A percentile compares a stretch with the other conserved stretches of the same genome.
These are phyloP conservation scores for Rhinogobius similis DNA, from an alignment of 2,113 vertebrate species.

Conservation along the genomic window DNA sequence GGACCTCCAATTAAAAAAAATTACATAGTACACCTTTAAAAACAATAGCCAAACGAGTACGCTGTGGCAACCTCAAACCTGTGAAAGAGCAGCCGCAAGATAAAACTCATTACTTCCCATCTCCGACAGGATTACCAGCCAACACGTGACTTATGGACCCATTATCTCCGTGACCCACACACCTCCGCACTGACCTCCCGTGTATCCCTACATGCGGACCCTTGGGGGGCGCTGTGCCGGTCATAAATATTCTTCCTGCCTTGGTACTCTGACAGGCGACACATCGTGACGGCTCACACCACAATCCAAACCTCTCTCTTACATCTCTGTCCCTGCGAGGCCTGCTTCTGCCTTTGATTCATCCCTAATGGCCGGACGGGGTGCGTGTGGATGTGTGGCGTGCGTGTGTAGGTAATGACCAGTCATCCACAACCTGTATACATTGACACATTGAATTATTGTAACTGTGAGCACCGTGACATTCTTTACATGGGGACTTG, in stretches of 20 bases:
- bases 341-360: slow-evolving; percentile 39
- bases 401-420: slow-evolving; percentile 16
- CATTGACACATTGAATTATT: slow-evolving; percentile 29
- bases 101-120: not conserved
- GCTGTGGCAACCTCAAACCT: not conserved
- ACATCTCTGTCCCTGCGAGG: slow-evolving; percentile 24
- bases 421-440: slow-evolving; percentile 4
- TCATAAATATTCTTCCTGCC: slow-evolving; percentile 53
- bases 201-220: slow-evolving; percentile 24
- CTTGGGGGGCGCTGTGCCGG: slow-evolving; percentile 38
- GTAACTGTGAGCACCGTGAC: slow-evolving; percentile 4
- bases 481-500: slow-evolving; percentile 14
- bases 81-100: not conserved
- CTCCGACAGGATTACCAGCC: slow-evolving; percentile 5
- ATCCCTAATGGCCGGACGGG: slow-evolving; percentile 12
- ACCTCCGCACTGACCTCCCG: slow-evolving; percentile 42
- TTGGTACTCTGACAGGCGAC: slow-evolving; percentile 28
- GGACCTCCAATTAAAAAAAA: not conserved
- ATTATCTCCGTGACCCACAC: slow-evolving; percentile 5
- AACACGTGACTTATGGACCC: slow-evolving; percentile 32
- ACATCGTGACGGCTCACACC: slow-evolving; percentile 46
- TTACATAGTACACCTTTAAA: not conserved
- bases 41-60: not conserved
- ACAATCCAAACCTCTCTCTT: slow-evolving; percentile 47
- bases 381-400: not conserved